phyloP scores from a whole-genome alignment of 2,797 vertebrate genomes.

The Pangasius larnaudii region DNA sequence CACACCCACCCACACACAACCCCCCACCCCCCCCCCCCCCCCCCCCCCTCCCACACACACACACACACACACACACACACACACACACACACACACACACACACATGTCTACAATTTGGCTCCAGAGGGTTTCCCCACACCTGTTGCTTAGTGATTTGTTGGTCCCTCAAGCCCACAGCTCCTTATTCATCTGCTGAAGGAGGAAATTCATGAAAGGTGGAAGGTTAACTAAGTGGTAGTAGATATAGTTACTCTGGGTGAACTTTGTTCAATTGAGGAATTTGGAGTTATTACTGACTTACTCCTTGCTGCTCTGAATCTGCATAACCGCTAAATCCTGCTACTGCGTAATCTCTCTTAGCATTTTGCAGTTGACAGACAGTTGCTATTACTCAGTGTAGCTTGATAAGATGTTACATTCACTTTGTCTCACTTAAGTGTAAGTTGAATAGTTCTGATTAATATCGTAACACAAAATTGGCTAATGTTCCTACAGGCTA shows the following conservation, averaged over 20 bases:
- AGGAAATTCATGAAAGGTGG: slow-evolving; percentile 22
- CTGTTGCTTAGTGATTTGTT: slow-evolving; percentile 49
- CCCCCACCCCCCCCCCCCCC: too few species aligned
- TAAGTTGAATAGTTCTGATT: not conserved
- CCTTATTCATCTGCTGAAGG: slow-evolving; percentile 45
- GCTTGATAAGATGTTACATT: not conserved
- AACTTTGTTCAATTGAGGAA: not conserved
- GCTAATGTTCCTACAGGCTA: not conserved
- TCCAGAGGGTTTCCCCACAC: slow-evolving; percentile 49
- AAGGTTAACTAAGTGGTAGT: slow-evolving; percentile 43
- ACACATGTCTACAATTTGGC: slow-evolving; percentile 16
- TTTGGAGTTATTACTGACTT: not conserved
- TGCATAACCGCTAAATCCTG: not conserved
- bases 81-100: not conserved
- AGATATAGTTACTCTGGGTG: not conserved
- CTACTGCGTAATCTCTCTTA: not conserved
- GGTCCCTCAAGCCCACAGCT: slow-evolving; percentile 23
- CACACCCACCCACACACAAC: slow-evolving; percentile 20
- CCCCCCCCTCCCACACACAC: too few species aligned
- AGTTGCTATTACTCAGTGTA: not conserved
- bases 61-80: too few species aligned
- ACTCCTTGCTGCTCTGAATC: not conserved
- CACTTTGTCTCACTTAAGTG: too few species aligned
- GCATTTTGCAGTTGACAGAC: not conserved
- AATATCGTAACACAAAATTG: not conserved